phyloP scores from a whole-genome alignment of 2,113 vertebrate species.

The Crotalus viridis region DNA sequence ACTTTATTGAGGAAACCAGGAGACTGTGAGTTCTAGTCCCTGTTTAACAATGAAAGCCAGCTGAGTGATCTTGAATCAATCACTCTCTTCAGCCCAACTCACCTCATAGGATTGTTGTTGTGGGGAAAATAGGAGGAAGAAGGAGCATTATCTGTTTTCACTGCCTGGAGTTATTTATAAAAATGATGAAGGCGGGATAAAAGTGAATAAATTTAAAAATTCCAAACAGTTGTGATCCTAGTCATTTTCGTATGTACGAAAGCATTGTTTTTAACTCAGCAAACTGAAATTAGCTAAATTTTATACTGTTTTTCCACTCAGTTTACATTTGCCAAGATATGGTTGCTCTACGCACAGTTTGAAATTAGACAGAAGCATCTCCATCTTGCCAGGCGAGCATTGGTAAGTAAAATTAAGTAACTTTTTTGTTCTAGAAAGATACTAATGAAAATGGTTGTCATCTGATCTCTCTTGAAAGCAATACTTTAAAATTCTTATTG shows the following conservation, averaged over 20 bases:
- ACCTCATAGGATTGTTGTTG: not conserved
- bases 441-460: constrained; percentile 5
- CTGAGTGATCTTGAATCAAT: not conserved
- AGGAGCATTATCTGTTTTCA: not conserved
- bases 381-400: constrained; percentile 81
- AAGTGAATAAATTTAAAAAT: not conserved
- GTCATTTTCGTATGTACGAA: not conserved
- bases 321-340: constrained; percentile 98
- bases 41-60: not conserved
- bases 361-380: constrained; percentile 97
- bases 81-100: not conserved
- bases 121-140: not conserved
- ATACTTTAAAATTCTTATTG: not conserved
- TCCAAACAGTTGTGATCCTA: not conserved
- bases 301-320: constrained; percentile 62
- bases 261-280: not conserved
- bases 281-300: not conserved
- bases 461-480: not conserved
- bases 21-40: not conserved
- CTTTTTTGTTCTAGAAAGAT: rapidly evolving
- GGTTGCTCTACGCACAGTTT: constrained; percentile 91
- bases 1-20: not conserved
- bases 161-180: not conserved
- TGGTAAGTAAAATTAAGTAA: constrained; percentile 78
- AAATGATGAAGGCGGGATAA: not conserved